Evolutionary conservation across 2,888 invertebrate species (phyloP).

Genomic region (Melieria omissa): DNA sequence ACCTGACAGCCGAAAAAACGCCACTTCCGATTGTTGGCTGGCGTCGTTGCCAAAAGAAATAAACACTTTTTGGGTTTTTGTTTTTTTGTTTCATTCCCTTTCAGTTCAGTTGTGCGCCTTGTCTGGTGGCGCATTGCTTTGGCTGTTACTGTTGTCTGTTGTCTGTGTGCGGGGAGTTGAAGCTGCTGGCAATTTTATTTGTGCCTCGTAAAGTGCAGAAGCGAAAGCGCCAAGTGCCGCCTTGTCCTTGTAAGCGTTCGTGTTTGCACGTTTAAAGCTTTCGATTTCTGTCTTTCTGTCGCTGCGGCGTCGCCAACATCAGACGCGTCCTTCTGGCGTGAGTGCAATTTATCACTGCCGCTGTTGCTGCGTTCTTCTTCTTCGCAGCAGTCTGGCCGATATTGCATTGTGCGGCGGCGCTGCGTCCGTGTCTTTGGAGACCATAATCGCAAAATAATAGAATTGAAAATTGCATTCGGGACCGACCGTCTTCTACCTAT

Average conservation of each 20-base stretch:
- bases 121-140: neutral
- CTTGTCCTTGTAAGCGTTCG: neutral
- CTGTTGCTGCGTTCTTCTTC: neutral
- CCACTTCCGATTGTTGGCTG: constrained; percentile 32
- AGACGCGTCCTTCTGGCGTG: neutral
- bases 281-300: constrained; percentile 31
- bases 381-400: neutral
- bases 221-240: constrained; percentile 55
- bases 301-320: constrained; percentile 17
- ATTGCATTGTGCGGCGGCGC: neutral
- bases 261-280: constrained; percentile 31
- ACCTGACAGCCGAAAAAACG: constrained; percentile 27
- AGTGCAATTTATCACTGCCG: constrained; percentile 18
- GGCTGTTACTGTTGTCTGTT: neutral
- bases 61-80: neutral
- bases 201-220: constrained; percentile 61
- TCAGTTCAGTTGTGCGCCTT: neutral
- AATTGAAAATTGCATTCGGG: constrained; percentile 38
- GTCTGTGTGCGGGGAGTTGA: neutral
- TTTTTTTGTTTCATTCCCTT: neutral
- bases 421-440: neutral
- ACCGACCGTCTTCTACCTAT: constrained; percentile 10
- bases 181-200: constrained; percentile 57
- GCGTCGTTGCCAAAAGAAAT: constrained; percentile 7
- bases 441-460: constrained; percentile 36